phyloP scores from a whole-genome alignment of 1,140 invertebrate species.

The Conus betulinus region DNA sequence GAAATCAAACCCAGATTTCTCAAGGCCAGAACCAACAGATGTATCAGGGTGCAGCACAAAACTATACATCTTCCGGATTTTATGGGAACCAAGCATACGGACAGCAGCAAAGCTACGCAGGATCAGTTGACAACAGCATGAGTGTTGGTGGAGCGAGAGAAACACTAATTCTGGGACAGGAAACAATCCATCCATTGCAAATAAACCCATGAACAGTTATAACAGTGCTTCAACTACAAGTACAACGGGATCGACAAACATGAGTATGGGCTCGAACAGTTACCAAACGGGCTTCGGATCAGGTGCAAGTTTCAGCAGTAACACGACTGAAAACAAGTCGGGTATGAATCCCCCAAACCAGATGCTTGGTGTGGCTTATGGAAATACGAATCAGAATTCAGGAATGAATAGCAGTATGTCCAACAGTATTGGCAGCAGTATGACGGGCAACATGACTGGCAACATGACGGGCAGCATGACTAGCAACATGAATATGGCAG shows the following conservation, averaged over 20 bases:
- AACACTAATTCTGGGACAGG: background rate
- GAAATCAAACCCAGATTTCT: background rate
- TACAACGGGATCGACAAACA: background rate
- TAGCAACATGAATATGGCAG: background rate
- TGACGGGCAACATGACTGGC: background rate
- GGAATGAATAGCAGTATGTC: background rate
- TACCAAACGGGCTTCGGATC: background rate
- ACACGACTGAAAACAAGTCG: background rate
- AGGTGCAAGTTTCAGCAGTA: slow-evolving; percentile 7
- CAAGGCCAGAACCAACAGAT: background rate
- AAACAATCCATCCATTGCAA: background rate
- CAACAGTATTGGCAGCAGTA: background rate
- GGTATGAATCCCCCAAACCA: background rate
- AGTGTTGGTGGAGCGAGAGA: background rate
- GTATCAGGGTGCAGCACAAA: background rate
- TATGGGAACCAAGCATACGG: background rate
- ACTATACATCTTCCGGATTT: background rate
- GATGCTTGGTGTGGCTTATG: background rate
- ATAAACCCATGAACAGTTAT: background rate
- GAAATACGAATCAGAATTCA: background rate
- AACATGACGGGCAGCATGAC: background rate
- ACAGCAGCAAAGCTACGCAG: background rate
- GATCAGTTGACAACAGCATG: background rate
- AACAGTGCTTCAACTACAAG: background rate
- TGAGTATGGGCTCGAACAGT: too few relatives aligned